Evolutionary conservation across 2,888 invertebrate genomes (phyloP).

Genomic region (Pseudococcus longispinus): DNA sequence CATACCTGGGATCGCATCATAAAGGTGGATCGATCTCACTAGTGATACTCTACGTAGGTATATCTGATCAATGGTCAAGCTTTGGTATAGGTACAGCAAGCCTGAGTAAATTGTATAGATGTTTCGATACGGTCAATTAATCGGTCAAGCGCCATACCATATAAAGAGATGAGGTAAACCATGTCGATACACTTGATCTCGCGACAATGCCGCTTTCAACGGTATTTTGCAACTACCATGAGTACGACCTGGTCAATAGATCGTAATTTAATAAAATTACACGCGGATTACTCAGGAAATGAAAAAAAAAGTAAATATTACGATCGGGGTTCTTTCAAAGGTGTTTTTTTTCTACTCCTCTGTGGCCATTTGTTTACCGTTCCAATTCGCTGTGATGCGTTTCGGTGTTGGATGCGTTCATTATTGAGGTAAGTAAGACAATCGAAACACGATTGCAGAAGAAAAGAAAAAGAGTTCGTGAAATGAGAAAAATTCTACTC

Average conservation of each 20-base stretch:
- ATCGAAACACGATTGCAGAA: slow-evolving; percentile 38
- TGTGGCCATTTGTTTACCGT: not conserved
- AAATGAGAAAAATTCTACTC: slow-evolving; percentile 45
- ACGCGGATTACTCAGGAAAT: not conserved
- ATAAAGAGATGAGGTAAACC: slow-evolving; percentile 16
- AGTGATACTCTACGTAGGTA: not conserved
- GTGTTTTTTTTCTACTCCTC: not conserved
- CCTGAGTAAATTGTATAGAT: not conserved
- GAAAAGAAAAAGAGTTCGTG: slow-evolving; percentile 30
- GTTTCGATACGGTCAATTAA: slow-evolving; percentile 13
- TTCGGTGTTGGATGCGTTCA: not conserved
- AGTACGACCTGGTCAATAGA: not conserved
- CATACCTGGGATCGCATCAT: not conserved
- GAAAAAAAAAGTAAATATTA: not conserved
- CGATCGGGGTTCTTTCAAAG: not conserved
- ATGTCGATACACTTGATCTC: slow-evolving; percentile 22
- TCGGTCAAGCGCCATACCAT: slow-evolving; percentile 23
- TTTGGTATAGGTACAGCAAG: not conserved
- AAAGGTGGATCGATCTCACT: not conserved
- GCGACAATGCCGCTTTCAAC: not conserved
- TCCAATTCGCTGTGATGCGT: not conserved
- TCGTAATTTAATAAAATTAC: slow-evolving; percentile 17
- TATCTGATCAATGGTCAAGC: not conserved
- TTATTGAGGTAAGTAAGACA: slow-evolving; percentile 42
- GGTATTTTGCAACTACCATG: not conserved